Conservation (phyloP, 2,888 invertebrate species). For the Drosophila helvetica region DNA sequence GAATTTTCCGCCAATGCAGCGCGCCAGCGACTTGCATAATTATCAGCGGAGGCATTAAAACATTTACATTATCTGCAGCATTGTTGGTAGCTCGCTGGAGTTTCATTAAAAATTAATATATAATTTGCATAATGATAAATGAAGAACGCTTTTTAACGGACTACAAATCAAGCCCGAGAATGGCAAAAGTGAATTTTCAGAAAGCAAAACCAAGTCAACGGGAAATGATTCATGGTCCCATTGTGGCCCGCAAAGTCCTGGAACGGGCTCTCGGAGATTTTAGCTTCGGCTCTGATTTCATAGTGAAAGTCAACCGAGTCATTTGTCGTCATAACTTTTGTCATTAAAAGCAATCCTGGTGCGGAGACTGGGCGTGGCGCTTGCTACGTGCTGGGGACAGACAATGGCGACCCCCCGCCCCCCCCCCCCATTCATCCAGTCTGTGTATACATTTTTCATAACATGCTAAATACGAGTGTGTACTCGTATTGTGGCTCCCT, state of each 20-base stretch:
- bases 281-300: constrained; percentile 60
- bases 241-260: constrained; percentile 48
- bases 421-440: neutral
- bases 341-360: constrained; percentile 59
- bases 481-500: constrained; percentile 7
- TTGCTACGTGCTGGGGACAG: constrained; percentile 58
- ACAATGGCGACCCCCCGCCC: constrained; percentile 54
- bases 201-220: constrained; percentile 42
- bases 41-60: constrained; percentile 44
- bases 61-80: constrained; percentile 48
- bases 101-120: constrained; percentile 59
- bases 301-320: constrained; percentile 74
- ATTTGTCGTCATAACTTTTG: constrained; percentile 78
- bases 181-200: constrained; percentile 53
- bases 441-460: constrained; percentile 72
- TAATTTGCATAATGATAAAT: constrained; percentile 71
- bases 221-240: constrained; percentile 70
- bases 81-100: constrained; percentile 18
- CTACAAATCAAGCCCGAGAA: constrained; percentile 49
- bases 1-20: constrained; percentile 44
- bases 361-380: constrained; percentile 30
- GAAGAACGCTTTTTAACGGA: constrained; percentile 34
- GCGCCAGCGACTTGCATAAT: constrained; percentile 45
- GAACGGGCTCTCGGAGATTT: neutral
- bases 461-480: constrained; percentile 64